A percentile compares a stretch with the other conserved stretches of the same genome.
These are phyloP conservation scores for Aphis craccivora DNA, from an alignment of 1,140 invertebrate genomes.

Conservation along the genomic window DNA sequence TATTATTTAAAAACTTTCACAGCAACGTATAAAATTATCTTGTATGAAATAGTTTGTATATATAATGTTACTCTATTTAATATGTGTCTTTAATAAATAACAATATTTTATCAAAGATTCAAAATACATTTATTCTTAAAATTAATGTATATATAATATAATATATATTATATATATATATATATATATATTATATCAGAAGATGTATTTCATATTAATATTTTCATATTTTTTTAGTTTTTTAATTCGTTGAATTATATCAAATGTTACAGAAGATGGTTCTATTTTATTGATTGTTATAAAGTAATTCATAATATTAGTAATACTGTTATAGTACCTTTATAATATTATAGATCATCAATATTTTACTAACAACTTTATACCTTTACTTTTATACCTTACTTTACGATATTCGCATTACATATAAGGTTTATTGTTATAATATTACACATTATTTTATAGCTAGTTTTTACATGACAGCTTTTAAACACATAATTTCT, in stretches of 20 bases:
- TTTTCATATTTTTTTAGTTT: too few relatives aligned
- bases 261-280: neutral
- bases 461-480: neutral
- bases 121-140: neutral
- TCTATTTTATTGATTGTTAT: neutral
- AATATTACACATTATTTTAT: neutral
- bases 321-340: neutral
- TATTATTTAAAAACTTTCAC: neutral
- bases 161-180: too few relatives aligned
- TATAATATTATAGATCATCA: neutral
- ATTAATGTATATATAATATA: too few relatives aligned
- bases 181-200: neutral
- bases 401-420: neutral
- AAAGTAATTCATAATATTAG: neutral
- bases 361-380: neutral
- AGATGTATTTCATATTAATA: neutral
- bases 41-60: neutral
- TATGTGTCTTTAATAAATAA: neutral
- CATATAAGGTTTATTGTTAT: neutral
- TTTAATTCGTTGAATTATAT: neutral
- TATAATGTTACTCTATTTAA: neutral
- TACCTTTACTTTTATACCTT: neutral
- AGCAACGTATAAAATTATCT: neutral
- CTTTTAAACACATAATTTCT: neutral
- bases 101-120: neutral